These are phyloP conservation scores for Tipula helvola DNA, from an alignment of 2,888 invertebrate genomes.

Conservation along the genomic window DNA sequence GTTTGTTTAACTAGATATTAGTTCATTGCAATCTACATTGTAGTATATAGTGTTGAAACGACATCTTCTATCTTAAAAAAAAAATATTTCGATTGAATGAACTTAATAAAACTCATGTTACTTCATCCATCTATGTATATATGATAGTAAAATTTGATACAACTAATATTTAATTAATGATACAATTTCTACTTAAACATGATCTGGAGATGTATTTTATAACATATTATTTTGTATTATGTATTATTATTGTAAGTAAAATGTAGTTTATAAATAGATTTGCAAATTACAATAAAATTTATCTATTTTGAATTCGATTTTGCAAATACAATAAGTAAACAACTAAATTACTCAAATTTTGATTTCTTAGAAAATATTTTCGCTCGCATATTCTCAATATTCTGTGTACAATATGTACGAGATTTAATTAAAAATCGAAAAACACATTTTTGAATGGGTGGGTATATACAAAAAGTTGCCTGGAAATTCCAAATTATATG, in stretches of 20 bases:
- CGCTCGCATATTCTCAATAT: neutral
- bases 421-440: neutral
- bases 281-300: neutral
- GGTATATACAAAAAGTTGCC: neutral
- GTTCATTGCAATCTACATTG: neutral
- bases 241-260: neutral
- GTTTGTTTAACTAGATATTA: neutral
- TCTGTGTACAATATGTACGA: neutral
- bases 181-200: neutral
- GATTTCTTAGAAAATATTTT: neutral
- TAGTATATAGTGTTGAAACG: neutral
- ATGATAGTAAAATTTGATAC: neutral
- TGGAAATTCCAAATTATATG: neutral
- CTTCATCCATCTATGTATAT: neutral
- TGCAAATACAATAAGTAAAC: neutral
- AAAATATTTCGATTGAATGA: neutral
- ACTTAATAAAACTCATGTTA: neutral
- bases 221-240: neutral
- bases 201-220: neutral
- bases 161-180: neutral
- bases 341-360: neutral
- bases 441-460: neutral
- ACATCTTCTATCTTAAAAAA: neutral
- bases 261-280: neutral
- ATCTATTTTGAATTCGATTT: neutral